Evolutionary conservation across 2,888 invertebrate genomes (phyloP), one percentile per base, ranked within the genome.

Genomic region (Rhopalosiphum nymphaeae): DNA sequence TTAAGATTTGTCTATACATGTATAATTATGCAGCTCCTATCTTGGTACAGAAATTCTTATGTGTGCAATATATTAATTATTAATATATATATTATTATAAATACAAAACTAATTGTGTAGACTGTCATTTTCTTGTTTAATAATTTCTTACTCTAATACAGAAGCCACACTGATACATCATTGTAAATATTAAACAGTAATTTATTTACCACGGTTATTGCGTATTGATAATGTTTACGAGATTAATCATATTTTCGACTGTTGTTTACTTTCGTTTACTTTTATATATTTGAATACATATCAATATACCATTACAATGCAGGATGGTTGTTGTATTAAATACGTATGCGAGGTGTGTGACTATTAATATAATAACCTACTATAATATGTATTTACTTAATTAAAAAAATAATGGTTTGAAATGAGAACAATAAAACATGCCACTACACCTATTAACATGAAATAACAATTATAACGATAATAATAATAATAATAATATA

Each of bases 371-470:
- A 67, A n/a, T 5, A 67, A n/a, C 25, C 3, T 25, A 29, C 85
- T 25, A n/a, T 36, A 36, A 21, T 78, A 78, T 78, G 36, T 78
- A 78, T 78, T 78, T 88, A 53, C 16, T 53, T 46, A n/a, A 29
- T 53, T 49, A 49, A 46, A 49, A 7, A 88, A 53, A 36, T 36
- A 88, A 53, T 46, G n/a, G 53, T 88, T 53, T 16, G 53, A n/a
- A 88, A 88, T 88, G 49, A 36, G 87, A 53, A 53, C n/a, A 88
- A 53, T 88, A 16, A 78, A 78, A 78, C 36, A 78, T 78, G 36
- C 36, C 21, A 21, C 78, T 21, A 21, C 49, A 53, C 21, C 53
- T 36, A 61, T 21, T 9, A 36, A 78, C 21, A n/a, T 5, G n/a
- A 36, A 67, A 67, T 36, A 67, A 49, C n/a, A 49, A n/a, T 49